A percentile compares a stretch with the other conserved stretches of the same genome.
phyloP scores from a whole-genome alignment of 2,113 vertebrate genomes.

The Cnemophilus loriae region DNA sequence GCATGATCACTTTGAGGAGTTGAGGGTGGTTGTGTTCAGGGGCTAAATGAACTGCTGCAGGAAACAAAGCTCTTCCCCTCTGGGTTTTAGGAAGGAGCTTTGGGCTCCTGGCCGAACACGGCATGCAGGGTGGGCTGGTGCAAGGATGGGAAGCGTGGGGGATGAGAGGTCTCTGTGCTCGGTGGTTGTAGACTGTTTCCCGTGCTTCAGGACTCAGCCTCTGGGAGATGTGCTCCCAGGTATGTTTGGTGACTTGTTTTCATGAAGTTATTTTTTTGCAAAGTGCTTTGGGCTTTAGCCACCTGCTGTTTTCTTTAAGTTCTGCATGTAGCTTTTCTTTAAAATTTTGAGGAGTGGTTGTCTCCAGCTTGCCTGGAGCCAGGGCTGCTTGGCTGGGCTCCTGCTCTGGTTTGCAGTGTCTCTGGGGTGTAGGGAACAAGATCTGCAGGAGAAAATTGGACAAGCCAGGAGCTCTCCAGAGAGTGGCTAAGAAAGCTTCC shows the following conservation, averaged over 20 bases:
- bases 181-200: neutral
- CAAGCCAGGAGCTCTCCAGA: neutral
- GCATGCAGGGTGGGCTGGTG: neutral
- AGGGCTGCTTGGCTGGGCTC: neutral
- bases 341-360: neutral
- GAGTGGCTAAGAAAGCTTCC: neutral
- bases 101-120: neutral
- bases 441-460: neutral
- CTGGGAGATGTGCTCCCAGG: constrained; percentile 15
- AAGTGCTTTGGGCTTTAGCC: neutral
- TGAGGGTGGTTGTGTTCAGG: neutral
- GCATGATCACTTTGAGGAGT: accelerated
- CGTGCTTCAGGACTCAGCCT: neutral
- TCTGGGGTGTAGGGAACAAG: neutral
- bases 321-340: neutral
- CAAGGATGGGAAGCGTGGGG: neutral
- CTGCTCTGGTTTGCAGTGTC: neutral
- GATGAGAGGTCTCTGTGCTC: neutral
- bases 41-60: neutral
- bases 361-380: neutral
- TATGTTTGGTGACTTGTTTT: neutral
- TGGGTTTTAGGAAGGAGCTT: neutral
- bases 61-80: neutral
- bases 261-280: accelerated
- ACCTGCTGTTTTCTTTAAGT: neutral